phyloP scores from a whole-genome alignment of 2,888 invertebrate genomes.

The Agrotis puta region DNA sequence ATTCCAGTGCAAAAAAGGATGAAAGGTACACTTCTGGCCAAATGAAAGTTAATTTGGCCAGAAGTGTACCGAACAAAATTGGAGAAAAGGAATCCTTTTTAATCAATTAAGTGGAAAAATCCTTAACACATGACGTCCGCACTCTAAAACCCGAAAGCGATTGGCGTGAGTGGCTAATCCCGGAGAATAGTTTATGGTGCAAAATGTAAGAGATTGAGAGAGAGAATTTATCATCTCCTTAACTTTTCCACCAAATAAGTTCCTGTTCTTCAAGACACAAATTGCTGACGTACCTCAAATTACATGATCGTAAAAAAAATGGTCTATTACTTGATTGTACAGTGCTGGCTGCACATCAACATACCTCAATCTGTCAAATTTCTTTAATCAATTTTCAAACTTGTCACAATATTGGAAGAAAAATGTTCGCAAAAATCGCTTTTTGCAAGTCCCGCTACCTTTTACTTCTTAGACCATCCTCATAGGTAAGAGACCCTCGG shows the following conservation, averaged over 20 bases:
- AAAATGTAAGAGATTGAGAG: constrained; percentile 55
- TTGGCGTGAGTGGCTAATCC: constrained; percentile 78
- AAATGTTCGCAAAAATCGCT: too few relatives aligned
- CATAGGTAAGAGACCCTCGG: constrained; percentile 78
- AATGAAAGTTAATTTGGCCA: constrained; percentile 20
- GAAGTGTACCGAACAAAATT: neutral
- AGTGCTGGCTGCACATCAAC: too few relatives aligned
- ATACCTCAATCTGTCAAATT: too few relatives aligned
- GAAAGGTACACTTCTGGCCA: constrained; percentile 6
- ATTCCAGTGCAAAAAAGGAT: neutral
- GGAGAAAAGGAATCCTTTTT: constrained; percentile 72
- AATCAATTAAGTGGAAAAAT: constrained; percentile 82
- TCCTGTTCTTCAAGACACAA: too few relatives aligned
- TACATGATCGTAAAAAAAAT: too few relatives aligned
- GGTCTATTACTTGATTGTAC: too few relatives aligned
- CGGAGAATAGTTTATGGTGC: constrained; percentile 63
- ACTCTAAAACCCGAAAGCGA: constrained; percentile 81
- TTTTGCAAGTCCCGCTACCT: constrained; percentile 36
- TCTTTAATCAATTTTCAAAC: too few relatives aligned
- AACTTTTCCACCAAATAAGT: too few relatives aligned
- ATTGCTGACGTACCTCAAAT: too few relatives aligned
- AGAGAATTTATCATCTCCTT: too few relatives aligned
- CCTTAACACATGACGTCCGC: constrained; percentile 82
- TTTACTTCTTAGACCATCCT: constrained; percentile 61
- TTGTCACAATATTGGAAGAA: too few relatives aligned